These are phyloP conservation scores for Lota lota DNA, from an alignment of 2,113 vertebrate genomes.

Conservation along the genomic window DNA sequence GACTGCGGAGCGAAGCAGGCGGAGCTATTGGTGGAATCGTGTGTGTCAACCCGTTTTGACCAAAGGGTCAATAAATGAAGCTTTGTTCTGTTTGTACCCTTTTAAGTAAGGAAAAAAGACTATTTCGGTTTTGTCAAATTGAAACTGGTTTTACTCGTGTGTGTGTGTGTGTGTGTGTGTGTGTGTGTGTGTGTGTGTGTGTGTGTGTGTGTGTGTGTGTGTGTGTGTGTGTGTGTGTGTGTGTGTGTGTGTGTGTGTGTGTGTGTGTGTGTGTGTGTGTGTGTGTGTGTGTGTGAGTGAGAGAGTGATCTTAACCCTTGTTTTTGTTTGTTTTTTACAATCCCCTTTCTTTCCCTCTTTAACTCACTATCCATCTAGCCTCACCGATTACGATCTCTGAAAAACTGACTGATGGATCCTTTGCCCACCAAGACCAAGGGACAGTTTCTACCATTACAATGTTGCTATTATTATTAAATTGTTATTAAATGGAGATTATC, in stretches of 20 bases:
- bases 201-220: too few relatives aligned
- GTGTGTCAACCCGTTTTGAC: not conserved
- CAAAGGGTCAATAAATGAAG: not conserved
- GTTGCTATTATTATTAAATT: conserved; percentile 65
- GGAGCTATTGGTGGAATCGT: not conserved
- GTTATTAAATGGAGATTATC: conserved; percentile 73
- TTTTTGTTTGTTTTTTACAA: too few relatives aligned
- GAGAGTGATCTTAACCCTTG: too few relatives aligned
- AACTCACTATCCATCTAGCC: conserved; percentile 23
- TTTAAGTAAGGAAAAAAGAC: not conserved
- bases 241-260: too few relatives aligned
- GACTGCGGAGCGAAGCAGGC: not conserved
- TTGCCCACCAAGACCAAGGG: conserved; percentile 77
- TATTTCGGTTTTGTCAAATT: not conserved
- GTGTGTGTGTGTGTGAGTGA: too few relatives aligned
- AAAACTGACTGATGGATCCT: conserved; percentile 77
- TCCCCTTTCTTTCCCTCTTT: not conserved
- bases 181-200: too few relatives aligned
- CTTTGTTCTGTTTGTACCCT: not conserved
- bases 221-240: too few relatives aligned
- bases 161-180: too few relatives aligned
- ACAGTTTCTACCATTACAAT: conserved; percentile 71
- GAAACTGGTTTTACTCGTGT: not conserved
- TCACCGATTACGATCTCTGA: conserved; percentile 58
- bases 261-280: too few relatives aligned